Evolutionary conservation across 2,888 invertebrate species (phyloP), one percentile per base, ranked within the genome.

Genomic region (Dryobotodes eremita): DNA sequence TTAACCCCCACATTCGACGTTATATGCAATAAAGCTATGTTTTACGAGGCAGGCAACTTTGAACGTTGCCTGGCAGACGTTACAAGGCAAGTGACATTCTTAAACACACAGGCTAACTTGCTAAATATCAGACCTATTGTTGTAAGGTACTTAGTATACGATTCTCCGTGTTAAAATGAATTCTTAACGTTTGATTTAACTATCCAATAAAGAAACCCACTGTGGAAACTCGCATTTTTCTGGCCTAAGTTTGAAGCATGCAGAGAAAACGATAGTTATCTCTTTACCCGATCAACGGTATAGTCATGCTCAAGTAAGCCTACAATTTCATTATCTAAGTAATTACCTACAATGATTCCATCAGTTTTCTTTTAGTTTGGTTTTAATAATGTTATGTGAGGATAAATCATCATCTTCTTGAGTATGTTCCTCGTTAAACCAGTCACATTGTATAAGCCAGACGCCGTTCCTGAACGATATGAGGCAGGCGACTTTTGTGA

Each of bases 401-500:
- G 17, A 36, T 61, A 46, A 17, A 48, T 71, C 31, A 48, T 64
- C 26, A n/a, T 75, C 23, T 36, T 8, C 5, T 11, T 8, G 23
- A n/a, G 20, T 8, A 53, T 4, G 4, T 55, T 46, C 53, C 79
- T 17, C 2, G 46, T 48, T 79, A 17, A 48, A n/a, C 31, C 10
- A 70, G 79, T 50, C n/a, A 71, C 42, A 23, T 7, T 23, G n/a
- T 31, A 13, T 48, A 36, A 71, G 23, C 36, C 1, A 83, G 31
- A 11, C 61, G 53, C 75, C 70, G 66, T 69, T 72, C 10, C 68
- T 78, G 81, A 75, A 80, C 76, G 77, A 79, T 74, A 82, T 74
- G 74, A 76, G 84, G 48, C 84, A 66, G 53, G 23, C 70, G 79
- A 75, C 59, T 73, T 64, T 84, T 86, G 79, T 84, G 85, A 68